These are phyloP conservation scores for Labroides dimidiatus DNA, from an alignment of 2,797 vertebrate genomes.

Conservation along the genomic window DNA sequence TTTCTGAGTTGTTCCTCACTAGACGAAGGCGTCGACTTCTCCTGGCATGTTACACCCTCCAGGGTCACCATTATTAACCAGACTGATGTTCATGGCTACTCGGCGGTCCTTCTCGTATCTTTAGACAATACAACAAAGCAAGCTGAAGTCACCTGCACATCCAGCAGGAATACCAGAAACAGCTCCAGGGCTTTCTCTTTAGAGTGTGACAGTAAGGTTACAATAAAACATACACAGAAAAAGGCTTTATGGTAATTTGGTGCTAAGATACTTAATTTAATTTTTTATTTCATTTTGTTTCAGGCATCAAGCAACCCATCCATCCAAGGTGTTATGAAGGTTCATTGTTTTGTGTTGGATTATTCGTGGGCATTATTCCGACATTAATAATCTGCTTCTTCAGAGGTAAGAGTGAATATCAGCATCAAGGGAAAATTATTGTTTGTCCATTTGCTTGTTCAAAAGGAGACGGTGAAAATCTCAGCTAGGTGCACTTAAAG, in stretches of 20 bases:
- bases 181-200: accelerated
- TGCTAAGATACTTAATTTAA: not conserved
- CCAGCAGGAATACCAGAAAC: accelerated
- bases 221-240: not conserved
- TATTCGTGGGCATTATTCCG: not conserved
- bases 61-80: accelerated
- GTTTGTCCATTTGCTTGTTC: too few species aligned
- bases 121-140: accelerated
- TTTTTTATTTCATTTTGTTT: not conserved
- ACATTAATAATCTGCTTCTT: not conserved
- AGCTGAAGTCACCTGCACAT: conserved; percentile 46
- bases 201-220: conserved; percentile 43
- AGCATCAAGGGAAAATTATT: too few species aligned
- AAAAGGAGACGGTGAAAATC: too few species aligned
- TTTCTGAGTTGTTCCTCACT: conserved; percentile 26
- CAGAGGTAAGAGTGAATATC: too few species aligned
- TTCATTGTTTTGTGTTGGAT: not conserved
- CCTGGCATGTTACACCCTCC: conserved; percentile 20
- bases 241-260: too few species aligned
- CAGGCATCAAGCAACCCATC: not conserved
- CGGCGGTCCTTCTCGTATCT: not conserved
- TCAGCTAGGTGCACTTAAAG: too few species aligned
- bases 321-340: accelerated
- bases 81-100: accelerated
- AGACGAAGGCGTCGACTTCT: accelerated